Evolutionary conservation across 2,888 invertebrate species (phyloP).

Genomic region (Cataglyphis cursor): DNA sequence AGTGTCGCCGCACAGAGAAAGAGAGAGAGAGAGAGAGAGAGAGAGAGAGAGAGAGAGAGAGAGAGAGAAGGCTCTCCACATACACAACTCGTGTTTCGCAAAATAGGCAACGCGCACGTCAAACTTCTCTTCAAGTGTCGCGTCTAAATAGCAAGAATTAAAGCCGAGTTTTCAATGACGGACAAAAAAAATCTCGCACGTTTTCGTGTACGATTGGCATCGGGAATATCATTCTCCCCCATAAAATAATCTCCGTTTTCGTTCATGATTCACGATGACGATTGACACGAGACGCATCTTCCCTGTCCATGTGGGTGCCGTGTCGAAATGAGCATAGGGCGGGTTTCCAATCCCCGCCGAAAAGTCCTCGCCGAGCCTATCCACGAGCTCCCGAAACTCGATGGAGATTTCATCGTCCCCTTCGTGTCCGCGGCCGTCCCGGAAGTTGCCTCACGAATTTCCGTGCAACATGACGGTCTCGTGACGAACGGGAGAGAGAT

Average conservation of each 20-base stretch:
- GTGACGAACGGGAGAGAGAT: conserved; percentile 50
- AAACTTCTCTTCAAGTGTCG: not conserved
- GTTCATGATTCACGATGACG: conserved; percentile 31
- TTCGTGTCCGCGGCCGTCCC: conserved; percentile 15
- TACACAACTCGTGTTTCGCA: conserved; percentile 35
- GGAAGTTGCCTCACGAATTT: conserved; percentile 53
- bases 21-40: too few relatives aligned
- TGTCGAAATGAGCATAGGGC: conserved; percentile 19
- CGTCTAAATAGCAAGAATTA: conserved; percentile 4
- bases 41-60: too few relatives aligned
- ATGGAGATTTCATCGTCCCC: conserved; percentile 35
- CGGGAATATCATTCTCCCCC: not conserved
- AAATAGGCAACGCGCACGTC: conserved; percentile 6
- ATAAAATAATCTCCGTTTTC: conserved; percentile 20
- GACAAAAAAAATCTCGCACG: not conserved
- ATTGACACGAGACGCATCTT: conserved; percentile 19
- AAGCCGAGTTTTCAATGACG: conserved; percentile 19
- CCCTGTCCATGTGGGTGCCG: not conserved
- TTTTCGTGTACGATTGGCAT: conserved; percentile 3
- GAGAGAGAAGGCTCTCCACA: not conserved
- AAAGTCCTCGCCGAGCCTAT: conserved; percentile 37
- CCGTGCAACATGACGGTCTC: conserved; percentile 50
- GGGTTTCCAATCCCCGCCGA: conserved; percentile 17
- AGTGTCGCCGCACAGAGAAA: conserved; percentile 22
- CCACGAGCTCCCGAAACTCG: conserved; percentile 27